Evolutionary conservation across 2,888 invertebrate genomes (phyloP).

Genomic region (Pocota personata): DNA sequence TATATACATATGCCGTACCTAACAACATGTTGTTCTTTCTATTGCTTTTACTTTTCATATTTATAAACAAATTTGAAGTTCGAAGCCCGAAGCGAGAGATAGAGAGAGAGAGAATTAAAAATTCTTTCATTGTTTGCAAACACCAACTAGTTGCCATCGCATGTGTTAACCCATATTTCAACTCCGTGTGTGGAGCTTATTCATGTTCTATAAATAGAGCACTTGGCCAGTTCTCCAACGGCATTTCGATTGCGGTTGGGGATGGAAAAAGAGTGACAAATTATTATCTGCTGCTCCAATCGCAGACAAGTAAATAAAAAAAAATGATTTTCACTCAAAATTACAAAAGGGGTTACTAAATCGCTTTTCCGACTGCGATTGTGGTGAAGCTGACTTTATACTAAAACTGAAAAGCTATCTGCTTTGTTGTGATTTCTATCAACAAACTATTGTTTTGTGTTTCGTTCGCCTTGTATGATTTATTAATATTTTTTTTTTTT

Average conservation of each 20-base stretch:
- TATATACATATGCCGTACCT: neutral
- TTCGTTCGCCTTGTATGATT: conserved; percentile 12
- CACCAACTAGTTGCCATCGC: conserved; percentile 15
- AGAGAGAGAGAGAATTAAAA: neutral
- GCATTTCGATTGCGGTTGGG: conserved; percentile 2
- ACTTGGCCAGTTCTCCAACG: conserved; percentile 10
- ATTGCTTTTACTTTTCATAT: neutral
- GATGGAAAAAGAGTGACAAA: conserved; percentile 21
- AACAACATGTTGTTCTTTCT: conserved; percentile 15
- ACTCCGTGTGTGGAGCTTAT: conserved; percentile 27
- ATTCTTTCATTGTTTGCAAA: conserved; percentile 17
- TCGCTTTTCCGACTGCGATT: neutral
- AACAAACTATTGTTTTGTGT: conserved; percentile 17
- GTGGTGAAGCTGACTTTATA: neutral
- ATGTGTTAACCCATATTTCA: conserved; percentile 47
- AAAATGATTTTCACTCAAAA: conserved; percentile 13
- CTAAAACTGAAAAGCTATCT: neutral
- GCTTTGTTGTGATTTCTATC: conserved; percentile 16
- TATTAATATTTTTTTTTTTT: too few species aligned
- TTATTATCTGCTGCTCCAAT: conserved; percentile 22
- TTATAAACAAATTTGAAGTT: neutral
- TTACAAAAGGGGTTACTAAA: neutral
- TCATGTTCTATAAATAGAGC: conserved; percentile 50
- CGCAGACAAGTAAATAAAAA: neutral
- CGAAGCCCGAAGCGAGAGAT: neutral